These are phyloP conservation scores for Noctua janthina DNA, from an alignment of 2,888 invertebrate genomes.

Conservation along the genomic window DNA sequence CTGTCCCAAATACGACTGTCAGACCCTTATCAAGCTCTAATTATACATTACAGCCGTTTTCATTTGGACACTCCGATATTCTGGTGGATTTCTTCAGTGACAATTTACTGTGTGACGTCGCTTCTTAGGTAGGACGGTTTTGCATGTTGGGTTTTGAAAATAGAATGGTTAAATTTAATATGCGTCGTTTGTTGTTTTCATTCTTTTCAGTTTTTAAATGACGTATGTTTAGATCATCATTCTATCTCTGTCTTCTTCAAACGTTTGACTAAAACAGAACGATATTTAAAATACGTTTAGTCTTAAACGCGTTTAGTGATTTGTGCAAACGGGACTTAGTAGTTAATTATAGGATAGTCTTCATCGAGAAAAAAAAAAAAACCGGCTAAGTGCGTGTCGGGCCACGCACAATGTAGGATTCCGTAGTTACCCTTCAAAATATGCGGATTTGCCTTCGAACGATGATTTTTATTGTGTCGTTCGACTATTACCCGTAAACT, in stretches of 20 bases:
- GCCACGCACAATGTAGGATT: no score
- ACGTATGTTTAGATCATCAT: neutral
- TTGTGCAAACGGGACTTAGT: neutral
- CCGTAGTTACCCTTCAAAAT: no score
- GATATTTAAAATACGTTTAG: neutral
- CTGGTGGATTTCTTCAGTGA: constrained; percentile 76
- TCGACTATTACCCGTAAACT: no score
- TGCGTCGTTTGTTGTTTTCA: neutral
- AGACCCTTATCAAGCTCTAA: constrained; percentile 88
- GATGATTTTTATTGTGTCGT: no score
- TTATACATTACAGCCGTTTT: constrained; percentile 88
- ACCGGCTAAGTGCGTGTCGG: no score
- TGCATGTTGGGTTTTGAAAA: constrained; percentile 41
- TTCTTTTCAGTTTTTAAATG: neutral
- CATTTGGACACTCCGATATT: constrained; percentile 81
- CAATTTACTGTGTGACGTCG: constrained; percentile 67
- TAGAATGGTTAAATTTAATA: constrained; percentile 16
- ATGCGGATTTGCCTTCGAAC: no score
- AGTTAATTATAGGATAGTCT: neutral
- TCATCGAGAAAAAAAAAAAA: neutral
- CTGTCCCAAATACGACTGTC: constrained; percentile 88
- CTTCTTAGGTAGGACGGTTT: constrained; percentile 42
- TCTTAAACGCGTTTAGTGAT: neutral
- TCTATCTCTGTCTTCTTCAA: neutral
- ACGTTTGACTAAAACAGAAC: neutral